Evolutionary conservation across 2,797 vertebrate genomes (phyloP), one percentile per base, ranked within the genome.

Genomic region (Acanthurus lineatus): DNA sequence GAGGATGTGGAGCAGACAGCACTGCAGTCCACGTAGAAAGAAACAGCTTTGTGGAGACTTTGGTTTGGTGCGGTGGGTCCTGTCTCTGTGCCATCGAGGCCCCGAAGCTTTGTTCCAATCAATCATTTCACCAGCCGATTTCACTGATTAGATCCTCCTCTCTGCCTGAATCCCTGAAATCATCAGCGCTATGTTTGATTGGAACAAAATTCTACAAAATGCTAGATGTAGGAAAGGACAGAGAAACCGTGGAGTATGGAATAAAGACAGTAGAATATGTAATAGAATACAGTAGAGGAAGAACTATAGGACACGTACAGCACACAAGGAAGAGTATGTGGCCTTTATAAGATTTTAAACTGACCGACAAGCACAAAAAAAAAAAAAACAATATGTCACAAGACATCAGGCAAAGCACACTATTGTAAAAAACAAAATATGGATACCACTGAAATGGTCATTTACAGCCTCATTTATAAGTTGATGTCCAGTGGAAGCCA

Each of bases 131-230:
- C 32, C 65, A 5, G 52, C 12, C 7, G 61, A 79, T 77, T 83
- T 89, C 47, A 20, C 73, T 83, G 84, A 89, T 91, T 88, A 78
- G 47, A 77, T 61, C 72, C 66, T 58, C 54, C 54, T 52, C 67
- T 72, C 59, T 8, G 60, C 38, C 71, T 72, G 63, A 80, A 86
- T 79, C 66, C 84, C 58, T 58, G 60, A 80, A 87, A 82, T 83
- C 69, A 85, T 65, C 19, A 35, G 42, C 15, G 80, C 4, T 1
- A 0, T n/a, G 58, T 83, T 82, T 72, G 75, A 75, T 71, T 65
- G 81, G 51, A 71, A 54, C 52, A 63, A 74, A 69, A 51, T 2
- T 14, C 22, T 38, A 12, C 1, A 1, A 61, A 73, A 49, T 32
- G 40, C 42, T 35, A 35, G 52, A 76, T 1, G 19, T 51, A 48